Base-by-base conservation (phyloP, 2,888 invertebrate genomes). In the Caenorhabditis panamensis region DNA sequence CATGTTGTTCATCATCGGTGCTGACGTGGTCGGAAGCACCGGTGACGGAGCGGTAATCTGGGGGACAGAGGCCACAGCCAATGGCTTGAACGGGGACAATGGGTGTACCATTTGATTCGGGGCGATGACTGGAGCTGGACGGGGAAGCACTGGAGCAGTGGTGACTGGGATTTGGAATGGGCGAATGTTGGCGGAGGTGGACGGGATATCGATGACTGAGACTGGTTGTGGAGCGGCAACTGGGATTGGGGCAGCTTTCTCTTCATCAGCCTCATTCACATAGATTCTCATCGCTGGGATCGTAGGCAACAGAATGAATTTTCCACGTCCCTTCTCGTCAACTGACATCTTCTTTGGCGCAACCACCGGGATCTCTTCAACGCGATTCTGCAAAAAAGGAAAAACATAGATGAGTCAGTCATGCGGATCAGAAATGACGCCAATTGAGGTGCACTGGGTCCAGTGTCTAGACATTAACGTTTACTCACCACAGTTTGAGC, bases 251-350 rank as follows among this genome's bases (percentile, higher is more conserved):
- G 20, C 24, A 20, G 16, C 6, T 51, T 62, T 67, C 59, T 62
- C 73, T 11, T 80, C 80, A 1, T 80, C 69, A 1, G 63, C 54
- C 22, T 85, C 85, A 22, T 82, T 78, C 9, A 85, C 82, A 22
- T 82, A 83, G n/a, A 85, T 77, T 49, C 76, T 53, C 82, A 85
- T 84, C 3, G 85, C 82, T 9, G 85, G 85, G 26, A 85, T 85
- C 1, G 85, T 85, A 1, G 85, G 85, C 13, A 85, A 59, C 2
- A 82, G 47, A 22, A 85, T 80, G 68, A 78, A 84, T 47, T 82
- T 78, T 4, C 82, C 84, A 28, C 82, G 79, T 13, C 58, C 68
- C 64, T 82, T 85, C 68, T 85, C 81, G 24, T 85, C 82, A 41
- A 81, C 67, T 18, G 81, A 80, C 66, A 76, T 62, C 20, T 78